Evolutionary conservation across 2,113 vertebrate species (phyloP), one percentile per base, ranked within the genome.

Genomic region (Todiramphus chloris): DNA sequence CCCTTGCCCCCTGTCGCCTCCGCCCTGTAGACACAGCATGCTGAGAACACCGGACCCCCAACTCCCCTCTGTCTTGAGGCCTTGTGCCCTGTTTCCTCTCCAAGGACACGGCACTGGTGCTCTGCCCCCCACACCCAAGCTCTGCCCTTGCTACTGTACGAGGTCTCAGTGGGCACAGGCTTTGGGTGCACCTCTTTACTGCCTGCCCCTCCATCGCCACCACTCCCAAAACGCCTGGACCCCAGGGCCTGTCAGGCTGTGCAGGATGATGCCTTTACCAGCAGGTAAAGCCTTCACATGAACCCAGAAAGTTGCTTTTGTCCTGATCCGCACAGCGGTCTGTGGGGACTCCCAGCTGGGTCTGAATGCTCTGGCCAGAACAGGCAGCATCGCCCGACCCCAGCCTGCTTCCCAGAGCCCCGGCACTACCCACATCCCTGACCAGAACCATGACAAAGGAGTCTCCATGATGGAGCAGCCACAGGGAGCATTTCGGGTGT

Each of bases 221-320:
- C 0, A 1, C 14, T 46, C 33, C 50, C 46, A 46, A 27, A 1
- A 2, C 4, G 13, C 64, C 24, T 0, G 0, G 5, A 3, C 39
- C 41, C 62, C 63, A 9, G 1, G 41, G 70, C 21, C 17, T 62
- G 55, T 51, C 43, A 16, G 39, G 37, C 41, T 85, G 18, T 9
- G 35, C 12, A 21, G 3, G 0, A n/a, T 0, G 1, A 7, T 3
- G 0, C 23, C 17, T 64, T 60, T 55, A 16, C 35, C 43, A 11
- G 51, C 17, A 35, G 51, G 30, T 53, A 87, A 84, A 75, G 21
- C 11, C 43, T 59, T 48, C 1, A 0, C 1, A 13, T 30, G 48
- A 83, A 25, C 51, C 58, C 84, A 11, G 27, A 14, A 12, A 50
- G 24, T 19, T 39, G 51, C 7, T 50, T 48, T 64, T 19, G 23